Evolutionary conservation across 2,888 invertebrate species (phyloP).

Genomic region (Amorpha juglandis): DNA sequence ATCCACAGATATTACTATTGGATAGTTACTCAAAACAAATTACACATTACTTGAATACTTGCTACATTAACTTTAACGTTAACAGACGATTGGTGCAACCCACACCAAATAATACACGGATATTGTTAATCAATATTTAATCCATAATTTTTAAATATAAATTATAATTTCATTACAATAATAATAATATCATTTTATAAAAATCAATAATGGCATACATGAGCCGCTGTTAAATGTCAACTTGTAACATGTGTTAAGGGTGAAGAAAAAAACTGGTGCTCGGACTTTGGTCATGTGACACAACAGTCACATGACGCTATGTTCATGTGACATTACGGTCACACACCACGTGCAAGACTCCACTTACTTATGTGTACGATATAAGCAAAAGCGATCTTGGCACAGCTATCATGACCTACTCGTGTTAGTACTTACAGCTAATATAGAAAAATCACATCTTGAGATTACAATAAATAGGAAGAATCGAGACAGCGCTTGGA

Average conservation of each 20-base stretch:
- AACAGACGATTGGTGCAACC: no score
- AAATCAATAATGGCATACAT: slow-evolving; percentile 68
- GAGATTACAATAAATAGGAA: slow-evolving; percentile 80
- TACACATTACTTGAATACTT: no score
- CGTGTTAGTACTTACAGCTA: slow-evolving; percentile 77
- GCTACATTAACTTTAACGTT: no score
- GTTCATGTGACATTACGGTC: neutral
- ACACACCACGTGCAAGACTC: slow-evolving; percentile 54
- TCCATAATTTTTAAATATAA: slow-evolving; percentile 66
- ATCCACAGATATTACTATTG: no score
- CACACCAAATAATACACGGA: slow-evolving; percentile 45
- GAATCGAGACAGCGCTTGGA: slow-evolving; percentile 76
- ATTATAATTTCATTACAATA: slow-evolving; percentile 60
- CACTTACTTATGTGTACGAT: slow-evolving; percentile 70
- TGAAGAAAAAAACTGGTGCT: slow-evolving; percentile 37
- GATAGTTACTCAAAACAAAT: no score
- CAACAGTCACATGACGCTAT: no score
- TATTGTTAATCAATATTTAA: slow-evolving; percentile 76
- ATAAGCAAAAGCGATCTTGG: slow-evolving; percentile 75
- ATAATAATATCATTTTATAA: slow-evolving; percentile 66
- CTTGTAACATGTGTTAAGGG: slow-evolving; percentile 50
- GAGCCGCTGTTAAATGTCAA: slow-evolving; percentile 70
- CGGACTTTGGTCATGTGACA: slow-evolving; percentile 32
- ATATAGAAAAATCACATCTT: slow-evolving; percentile 78
- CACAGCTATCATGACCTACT: slow-evolving; percentile 36